phyloP scores from a whole-genome alignment of 2,797 vertebrate species.

The Chelon auratus region DNA sequence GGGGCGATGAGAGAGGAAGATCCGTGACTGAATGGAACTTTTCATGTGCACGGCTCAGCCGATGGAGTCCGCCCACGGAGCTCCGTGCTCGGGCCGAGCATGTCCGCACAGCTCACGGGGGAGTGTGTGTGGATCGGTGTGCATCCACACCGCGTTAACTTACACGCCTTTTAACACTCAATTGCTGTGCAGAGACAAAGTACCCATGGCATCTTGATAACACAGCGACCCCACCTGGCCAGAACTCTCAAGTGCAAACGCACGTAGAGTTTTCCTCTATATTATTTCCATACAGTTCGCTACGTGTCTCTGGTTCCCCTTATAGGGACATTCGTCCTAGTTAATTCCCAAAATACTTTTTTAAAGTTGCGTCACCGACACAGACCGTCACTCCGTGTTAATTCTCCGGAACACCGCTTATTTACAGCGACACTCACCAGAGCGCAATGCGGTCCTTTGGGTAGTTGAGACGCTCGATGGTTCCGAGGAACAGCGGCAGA shows the following conservation, averaged over 20 bases:
- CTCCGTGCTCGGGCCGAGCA: background rate
- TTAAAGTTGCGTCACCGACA: background rate
- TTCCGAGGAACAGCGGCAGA: slow-evolving; percentile 88
- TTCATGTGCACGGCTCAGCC: slow-evolving; percentile 54
- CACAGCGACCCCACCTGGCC: slow-evolving; percentile 37
- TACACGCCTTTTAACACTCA: background rate
- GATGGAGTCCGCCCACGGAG: background rate
- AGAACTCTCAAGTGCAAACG: background rate
- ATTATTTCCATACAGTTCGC: background rate
- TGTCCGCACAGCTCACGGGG: background rate
- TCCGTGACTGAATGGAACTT: slow-evolving; percentile 70
- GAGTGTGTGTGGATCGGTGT: background rate
- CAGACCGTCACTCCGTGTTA: background rate
- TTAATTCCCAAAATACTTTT: background rate
- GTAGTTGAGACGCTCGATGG: slow-evolving; percentile 89
- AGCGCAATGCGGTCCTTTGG: slow-evolving; percentile 91
- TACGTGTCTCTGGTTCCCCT: slow-evolving; percentile 4
- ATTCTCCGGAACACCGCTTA: background rate
- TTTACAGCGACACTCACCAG: slow-evolving; percentile 87
- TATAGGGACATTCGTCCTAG: background rate
- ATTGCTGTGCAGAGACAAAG: background rate
- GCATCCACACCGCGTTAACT: background rate
- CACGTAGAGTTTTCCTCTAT: background rate
- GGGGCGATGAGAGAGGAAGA: slow-evolving; percentile 5
- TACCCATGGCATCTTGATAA: background rate